A percentile compares a stretch with the other conserved stretches of the same genome.
These are phyloP conservation scores for Sinotaia quadrata DNA, from an alignment of 2,888 invertebrate species.

Conservation along the genomic window DNA sequence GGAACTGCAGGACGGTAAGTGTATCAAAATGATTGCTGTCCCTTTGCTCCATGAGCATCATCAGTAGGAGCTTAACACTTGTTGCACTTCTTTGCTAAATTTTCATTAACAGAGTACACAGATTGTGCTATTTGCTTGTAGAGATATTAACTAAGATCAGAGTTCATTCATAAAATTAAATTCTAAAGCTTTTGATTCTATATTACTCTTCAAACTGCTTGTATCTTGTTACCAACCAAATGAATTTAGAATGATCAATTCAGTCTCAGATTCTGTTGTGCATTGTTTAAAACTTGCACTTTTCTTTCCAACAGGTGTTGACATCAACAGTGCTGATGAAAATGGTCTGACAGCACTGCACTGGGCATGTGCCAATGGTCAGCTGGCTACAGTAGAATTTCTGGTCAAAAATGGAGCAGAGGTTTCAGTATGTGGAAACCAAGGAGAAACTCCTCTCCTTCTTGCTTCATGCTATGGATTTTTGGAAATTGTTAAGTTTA, in stretches of 20 bases:
- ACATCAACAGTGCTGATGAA: conserved; percentile 76
- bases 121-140: too few relatives aligned
- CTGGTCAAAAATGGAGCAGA: conserved; percentile 70
- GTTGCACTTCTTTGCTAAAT: too few relatives aligned
- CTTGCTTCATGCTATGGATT: conserved; percentile 88
- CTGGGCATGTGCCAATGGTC: conserved; percentile 72
- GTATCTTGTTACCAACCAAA: too few relatives aligned
- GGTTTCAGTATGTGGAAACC: conserved; percentile 78
- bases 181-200: too few relatives aligned
- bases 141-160: too few relatives aligned
- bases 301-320: conserved; percentile 46
- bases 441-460: conserved; percentile 81
- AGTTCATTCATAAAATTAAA: too few relatives aligned
- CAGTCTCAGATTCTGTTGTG: not conserved
- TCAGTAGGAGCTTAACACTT: too few relatives aligned
- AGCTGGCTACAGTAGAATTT: conserved; percentile 65
- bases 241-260: not conserved
- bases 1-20: conserved; percentile 54
- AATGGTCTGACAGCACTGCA: conserved; percentile 79
- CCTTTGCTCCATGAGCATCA: too few relatives aligned
- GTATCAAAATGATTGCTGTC: too few relatives aligned
- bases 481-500: conserved; percentile 80
- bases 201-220: too few relatives aligned
- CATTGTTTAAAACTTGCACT: not conserved
- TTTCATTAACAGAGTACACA: too few relatives aligned